Evolutionary conservation across 2,113 vertebrate species (phyloP).

Genomic region (Rhodinocichla rosea): DNA sequence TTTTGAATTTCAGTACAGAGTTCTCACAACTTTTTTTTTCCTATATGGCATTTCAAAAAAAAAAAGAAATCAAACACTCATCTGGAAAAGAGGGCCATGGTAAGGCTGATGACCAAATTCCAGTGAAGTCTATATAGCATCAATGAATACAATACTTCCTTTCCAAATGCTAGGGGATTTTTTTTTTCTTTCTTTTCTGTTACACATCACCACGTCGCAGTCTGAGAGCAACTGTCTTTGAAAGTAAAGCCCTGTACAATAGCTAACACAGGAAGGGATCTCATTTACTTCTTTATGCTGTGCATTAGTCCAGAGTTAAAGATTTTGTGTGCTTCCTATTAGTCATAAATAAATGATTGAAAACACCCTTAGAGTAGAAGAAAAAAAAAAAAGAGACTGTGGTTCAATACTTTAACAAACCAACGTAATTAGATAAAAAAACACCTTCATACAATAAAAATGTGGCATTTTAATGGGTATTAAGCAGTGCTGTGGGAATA

Average conservation of each 20-base stretch:
- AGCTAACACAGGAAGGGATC: neutral
- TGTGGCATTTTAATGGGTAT: neutral
- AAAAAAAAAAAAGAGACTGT: neutral
- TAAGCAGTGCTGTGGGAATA: slow-evolving; percentile 8
- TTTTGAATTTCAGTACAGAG: neutral
- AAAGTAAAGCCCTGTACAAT: neutral
- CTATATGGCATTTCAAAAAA: neutral
- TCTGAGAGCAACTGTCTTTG: neutral
- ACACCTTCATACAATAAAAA: slow-evolving; percentile 5
- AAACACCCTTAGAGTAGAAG: neutral
- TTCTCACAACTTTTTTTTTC: neutral
- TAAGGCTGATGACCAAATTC: neutral
- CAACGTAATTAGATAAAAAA: slow-evolving; percentile 12
- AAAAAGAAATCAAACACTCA: neutral
- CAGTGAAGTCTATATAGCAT: neutral
- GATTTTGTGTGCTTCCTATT: neutral
- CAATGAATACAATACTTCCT: neutral
- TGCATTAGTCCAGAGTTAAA: neutral
- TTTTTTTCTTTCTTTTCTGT: neutral
- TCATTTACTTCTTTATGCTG: neutral
- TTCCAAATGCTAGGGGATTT: neutral
- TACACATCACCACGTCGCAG: neutral
- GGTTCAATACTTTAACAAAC: neutral
- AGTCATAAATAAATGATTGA: neutral
- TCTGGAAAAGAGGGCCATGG: neutral